phyloP scores from a whole-genome alignment of 92 coral and sea anemone genomes.

The Epizoanthus rinbou region DNA sequence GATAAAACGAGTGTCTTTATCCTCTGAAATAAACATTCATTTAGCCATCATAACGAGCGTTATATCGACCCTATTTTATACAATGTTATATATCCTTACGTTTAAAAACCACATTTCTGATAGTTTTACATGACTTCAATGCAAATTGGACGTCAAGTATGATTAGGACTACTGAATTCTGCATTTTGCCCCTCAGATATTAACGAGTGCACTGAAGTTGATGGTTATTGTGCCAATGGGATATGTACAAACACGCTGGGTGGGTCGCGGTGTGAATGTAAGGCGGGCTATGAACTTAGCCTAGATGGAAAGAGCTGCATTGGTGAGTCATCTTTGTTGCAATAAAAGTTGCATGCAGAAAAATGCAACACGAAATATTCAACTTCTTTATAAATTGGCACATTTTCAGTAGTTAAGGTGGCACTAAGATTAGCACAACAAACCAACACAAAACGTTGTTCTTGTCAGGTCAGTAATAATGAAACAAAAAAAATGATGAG shows the following conservation, averaged over 20 bases:
- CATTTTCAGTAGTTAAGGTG: no score
- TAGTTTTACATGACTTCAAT: no score
- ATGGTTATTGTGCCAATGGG: conserved; percentile 83
- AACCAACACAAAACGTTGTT: no score
- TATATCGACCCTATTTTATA: no score
- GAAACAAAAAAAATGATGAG: neutral
- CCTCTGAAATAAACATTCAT: no score
- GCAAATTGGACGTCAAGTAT: neutral
- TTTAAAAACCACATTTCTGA: no score
- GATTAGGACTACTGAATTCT: neutral
- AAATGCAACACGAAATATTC: neutral
- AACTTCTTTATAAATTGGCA: neutral
- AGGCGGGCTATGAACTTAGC: conserved; percentile 71
- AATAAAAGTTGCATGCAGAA: no score
- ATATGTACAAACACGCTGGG: conserved; percentile 93
- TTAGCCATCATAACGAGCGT: no score
- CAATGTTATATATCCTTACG: no score
- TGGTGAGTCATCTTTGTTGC: conserved; percentile 57
- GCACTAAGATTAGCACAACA: no score
- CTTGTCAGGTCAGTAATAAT: neutral
- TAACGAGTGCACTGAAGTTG: conserved; percentile 85
- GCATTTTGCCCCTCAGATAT: conserved; percentile 58
- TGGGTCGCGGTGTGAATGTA: conserved; percentile 94
- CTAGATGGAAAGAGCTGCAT: conserved; percentile 72
- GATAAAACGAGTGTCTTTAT: no score